phyloP scores from a whole-genome alignment of 2,888 invertebrate genomes.

The Stenotaenia linearis region DNA sequence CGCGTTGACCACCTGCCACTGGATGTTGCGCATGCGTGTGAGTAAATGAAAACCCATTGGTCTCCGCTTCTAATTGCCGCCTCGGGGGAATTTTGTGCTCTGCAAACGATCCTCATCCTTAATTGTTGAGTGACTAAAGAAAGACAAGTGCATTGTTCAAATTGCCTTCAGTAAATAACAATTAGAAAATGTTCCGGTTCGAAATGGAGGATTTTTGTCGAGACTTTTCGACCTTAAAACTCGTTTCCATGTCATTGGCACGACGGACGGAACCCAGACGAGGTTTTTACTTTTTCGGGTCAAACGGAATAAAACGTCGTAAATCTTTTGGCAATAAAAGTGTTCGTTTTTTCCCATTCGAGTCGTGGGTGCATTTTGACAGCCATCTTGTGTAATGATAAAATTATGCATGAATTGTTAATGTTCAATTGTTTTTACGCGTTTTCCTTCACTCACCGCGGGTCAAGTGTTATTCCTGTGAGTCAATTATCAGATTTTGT shows the following conservation, averaged over 20 bases:
- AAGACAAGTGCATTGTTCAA: slow-evolving; percentile 23
- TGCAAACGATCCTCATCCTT: slow-evolving; percentile 24
- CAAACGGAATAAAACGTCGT: neutral
- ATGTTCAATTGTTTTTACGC: neutral
- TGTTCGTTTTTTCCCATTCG: no score
- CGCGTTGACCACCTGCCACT: slow-evolving; percentile 26
- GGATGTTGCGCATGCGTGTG: slow-evolving; percentile 14
- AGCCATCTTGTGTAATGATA: neutral
- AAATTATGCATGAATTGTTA: neutral
- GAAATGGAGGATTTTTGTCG: neutral
- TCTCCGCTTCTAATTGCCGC: slow-evolving; percentile 26
- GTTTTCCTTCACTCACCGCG: neutral
- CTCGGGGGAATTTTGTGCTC: slow-evolving; percentile 26
- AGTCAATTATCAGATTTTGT: neutral
- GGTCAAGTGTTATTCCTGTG: neutral
- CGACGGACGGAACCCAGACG: neutral
- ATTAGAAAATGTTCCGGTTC: slow-evolving; percentile 26
- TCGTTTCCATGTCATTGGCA: neutral
- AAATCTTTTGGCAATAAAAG: neutral
- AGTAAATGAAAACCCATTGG: slow-evolving; percentile 1
- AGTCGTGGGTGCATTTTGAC: neutral
- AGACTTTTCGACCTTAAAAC: neutral
- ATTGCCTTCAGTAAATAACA: slow-evolving; percentile 4
- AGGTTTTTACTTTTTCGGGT: neutral
- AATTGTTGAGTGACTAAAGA: slow-evolving; percentile 20